phyloP scores from a whole-genome alignment of 2,113 vertebrate species.

The Macrotus californicus region DNA sequence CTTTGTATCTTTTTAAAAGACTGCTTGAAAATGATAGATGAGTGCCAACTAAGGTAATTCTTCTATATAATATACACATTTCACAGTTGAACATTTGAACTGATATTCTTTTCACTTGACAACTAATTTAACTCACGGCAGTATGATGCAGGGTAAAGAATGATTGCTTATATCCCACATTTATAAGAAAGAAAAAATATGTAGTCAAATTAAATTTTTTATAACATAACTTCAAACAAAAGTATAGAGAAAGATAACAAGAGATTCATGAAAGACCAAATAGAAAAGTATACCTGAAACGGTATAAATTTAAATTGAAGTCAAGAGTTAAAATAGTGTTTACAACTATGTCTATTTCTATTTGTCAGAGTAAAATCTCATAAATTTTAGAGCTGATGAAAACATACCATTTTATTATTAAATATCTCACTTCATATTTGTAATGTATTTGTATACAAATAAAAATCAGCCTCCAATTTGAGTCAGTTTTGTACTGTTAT shows the following conservation, averaged over 20 bases:
- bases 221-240: neutral
- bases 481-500: neutral
- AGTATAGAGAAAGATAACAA: neutral
- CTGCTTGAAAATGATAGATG: slow-evolving; percentile 33
- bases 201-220: neutral
- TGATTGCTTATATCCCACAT: neutral
- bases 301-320: neutral
- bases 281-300: neutral
- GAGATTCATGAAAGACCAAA: neutral
- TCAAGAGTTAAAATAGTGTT: neutral
- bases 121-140: slow-evolving; percentile 13
- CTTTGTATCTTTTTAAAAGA: slow-evolving; percentile 44
- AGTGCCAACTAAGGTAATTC: neutral
- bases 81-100: neutral
- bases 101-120: slow-evolving; percentile 7
- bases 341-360: neutral
- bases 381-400: neutral
- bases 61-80: neutral
- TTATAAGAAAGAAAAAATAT: neutral
- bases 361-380: neutral
- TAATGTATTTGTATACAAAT: neutral
- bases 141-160: neutral
- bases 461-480: neutral
- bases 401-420: neutral
- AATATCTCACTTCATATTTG: neutral